Conservation (phyloP, 2,113 vertebrate species). For the Pseudolaguvia tuberculata region DNA sequence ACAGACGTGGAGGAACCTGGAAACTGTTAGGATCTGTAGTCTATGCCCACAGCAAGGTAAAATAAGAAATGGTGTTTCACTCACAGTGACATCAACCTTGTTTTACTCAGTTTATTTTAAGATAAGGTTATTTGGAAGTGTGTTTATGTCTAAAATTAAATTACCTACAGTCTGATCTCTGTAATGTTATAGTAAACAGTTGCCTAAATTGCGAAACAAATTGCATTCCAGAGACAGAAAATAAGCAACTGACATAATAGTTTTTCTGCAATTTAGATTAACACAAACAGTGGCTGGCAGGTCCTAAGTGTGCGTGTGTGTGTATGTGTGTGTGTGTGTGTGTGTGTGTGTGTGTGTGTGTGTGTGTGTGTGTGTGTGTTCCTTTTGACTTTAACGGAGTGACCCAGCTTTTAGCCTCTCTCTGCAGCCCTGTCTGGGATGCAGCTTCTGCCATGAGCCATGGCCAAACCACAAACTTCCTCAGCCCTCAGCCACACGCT, state of each 20-base stretch:
- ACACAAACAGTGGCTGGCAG: slow-evolving; percentile 16
- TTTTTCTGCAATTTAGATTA: neutral
- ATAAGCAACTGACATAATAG: neutral
- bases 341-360: slow-evolving; percentile 34
- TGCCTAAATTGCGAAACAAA: neutral
- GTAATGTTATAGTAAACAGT: neutral
- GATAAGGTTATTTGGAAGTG: neutral
- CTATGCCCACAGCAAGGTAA: slow-evolving; percentile 97
- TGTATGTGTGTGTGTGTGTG: no score
- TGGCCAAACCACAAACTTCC: slow-evolving; percentile 52
- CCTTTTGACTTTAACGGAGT: slow-evolving; percentile 22
- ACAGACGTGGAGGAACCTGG: slow-evolving; percentile 97
- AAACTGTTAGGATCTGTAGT: slow-evolving; percentile 97
- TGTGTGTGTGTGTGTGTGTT: slow-evolving; percentile 37
- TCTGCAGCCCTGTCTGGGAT: slow-evolving; percentile 36
- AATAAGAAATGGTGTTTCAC: neutral
- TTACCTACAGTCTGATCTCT: neutral
- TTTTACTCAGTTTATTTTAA: neutral
- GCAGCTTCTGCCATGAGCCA: slow-evolving; percentile 34
- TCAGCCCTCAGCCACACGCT: slow-evolving; percentile 41
- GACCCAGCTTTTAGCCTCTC: slow-evolving; percentile 37
- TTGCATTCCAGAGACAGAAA: slow-evolving; percentile 12
- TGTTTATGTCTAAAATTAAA: slow-evolving; percentile 4
- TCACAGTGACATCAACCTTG: neutral
- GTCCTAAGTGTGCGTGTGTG: slow-evolving; percentile 30